These are phyloP conservation scores for Brachymystax lenok DNA, from an alignment of 2,797 vertebrate species.

Conservation along the genomic window DNA sequence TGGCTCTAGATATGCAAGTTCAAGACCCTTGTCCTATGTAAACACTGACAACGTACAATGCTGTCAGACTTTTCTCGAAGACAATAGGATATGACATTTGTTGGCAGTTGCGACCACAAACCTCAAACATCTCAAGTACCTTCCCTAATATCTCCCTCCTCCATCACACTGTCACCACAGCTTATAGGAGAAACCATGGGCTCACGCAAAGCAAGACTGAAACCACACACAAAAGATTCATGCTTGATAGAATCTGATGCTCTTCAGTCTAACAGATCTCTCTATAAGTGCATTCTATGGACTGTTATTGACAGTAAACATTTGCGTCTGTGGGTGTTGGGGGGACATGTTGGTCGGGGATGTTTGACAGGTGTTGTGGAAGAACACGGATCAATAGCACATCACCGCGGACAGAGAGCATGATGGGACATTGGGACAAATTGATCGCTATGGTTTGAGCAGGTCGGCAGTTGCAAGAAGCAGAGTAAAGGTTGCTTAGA, in stretches of 20 bases:
- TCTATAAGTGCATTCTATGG: background rate
- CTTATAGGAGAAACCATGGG: background rate
- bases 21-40: background rate
- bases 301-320: conserved; percentile 23
- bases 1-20: too few relatives aligned
- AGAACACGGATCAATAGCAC: conserved; percentile 44
- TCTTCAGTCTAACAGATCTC: background rate
- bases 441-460: background rate
- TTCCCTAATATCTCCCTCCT: too few relatives aligned
- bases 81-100: background rate
- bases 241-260: conserved; percentile 6
- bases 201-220: background rate
- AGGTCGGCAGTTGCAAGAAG: background rate
- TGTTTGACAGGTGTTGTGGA: conserved; percentile 6
- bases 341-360: background rate
- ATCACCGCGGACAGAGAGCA: conserved; percentile 29
- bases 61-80: too few relatives aligned
- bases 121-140: too few relatives aligned
- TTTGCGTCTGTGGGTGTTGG: conserved; percentile 22
- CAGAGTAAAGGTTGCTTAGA: background rate
- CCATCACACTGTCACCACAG: background rate
- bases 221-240: conserved; percentile 3
- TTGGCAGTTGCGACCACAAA: conserved; percentile 1
- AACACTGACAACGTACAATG: background rate
- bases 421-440: conserved; percentile 8